These are phyloP conservation scores for Sussaba pulchella DNA, from an alignment of 2,888 invertebrate species.

Conservation along the genomic window DNA sequence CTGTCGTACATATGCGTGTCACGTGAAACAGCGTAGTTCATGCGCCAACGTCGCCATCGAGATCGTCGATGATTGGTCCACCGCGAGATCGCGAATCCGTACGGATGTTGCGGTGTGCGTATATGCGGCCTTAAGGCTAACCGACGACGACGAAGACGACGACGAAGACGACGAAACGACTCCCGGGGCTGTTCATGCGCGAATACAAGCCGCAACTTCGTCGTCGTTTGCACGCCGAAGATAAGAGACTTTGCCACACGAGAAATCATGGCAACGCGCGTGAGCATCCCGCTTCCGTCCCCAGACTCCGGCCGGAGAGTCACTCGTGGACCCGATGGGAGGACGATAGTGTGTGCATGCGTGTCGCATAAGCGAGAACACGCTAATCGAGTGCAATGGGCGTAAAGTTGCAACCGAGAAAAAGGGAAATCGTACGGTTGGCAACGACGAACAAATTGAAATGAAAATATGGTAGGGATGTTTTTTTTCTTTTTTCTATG, in stretches of 20 bases:
- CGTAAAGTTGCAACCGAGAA: conserved; percentile 71
- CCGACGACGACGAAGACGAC: too few species aligned
- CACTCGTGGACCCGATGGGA: too few species aligned
- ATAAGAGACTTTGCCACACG: too few species aligned
- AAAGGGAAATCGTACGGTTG: conserved; percentile 67
- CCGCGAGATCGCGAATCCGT: too few species aligned
- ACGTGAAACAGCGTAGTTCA: conserved; percentile 55
- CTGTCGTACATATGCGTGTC: conserved; percentile 30
- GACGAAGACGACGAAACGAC: too few species aligned
- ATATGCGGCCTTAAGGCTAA: too few species aligned
- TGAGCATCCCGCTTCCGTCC: conserved; percentile 44
- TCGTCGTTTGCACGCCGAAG: too few species aligned
- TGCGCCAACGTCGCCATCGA: conserved; percentile 33
- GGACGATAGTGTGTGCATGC: conserved; percentile 42
- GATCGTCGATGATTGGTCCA: too few species aligned
- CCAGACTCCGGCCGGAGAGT: conserved; percentile 6
- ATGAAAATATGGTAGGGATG: conserved; percentile 20
- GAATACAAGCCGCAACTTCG: too few species aligned
- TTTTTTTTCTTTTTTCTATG: too few species aligned
- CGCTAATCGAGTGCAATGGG: conserved; percentile 75
- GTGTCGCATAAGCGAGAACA: conserved; percentile 64
- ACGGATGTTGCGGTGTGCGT: too few species aligned
- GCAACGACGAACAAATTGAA: conserved; percentile 40
- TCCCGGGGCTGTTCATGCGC: too few species aligned
- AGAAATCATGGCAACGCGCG: conserved; percentile 55